Conservation (phyloP, 2,113 vertebrate species). For the Periophthalmus modestus region DNA sequence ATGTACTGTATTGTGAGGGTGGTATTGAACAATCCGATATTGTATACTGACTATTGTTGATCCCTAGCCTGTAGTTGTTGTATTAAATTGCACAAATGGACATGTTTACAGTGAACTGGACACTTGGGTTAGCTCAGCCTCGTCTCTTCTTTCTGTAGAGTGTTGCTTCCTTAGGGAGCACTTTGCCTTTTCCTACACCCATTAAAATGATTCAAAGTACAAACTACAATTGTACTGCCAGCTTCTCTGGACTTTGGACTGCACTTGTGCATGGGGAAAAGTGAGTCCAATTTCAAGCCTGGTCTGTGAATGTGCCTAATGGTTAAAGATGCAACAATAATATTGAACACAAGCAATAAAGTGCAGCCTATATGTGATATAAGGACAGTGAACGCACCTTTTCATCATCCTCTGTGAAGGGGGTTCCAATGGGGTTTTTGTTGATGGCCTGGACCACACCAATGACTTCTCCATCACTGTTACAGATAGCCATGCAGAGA, state of each 20-base stretch:
- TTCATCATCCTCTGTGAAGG: constrained; percentile 80
- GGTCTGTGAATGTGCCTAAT: constrained; percentile 18
- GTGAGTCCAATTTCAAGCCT: constrained; percentile 25
- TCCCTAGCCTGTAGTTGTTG: background rate
- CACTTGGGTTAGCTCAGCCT: constrained; percentile 10
- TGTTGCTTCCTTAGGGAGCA: constrained; percentile 41
- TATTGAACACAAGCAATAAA: constrained; percentile 15
- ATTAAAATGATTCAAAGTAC: constrained; percentile 52
- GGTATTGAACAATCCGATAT: no score
- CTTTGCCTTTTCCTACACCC: constrained; percentile 28
- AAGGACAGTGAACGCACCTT: constrained; percentile 62
- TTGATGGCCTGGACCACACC: constrained; percentile 82
- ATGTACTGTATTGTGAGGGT: no score
- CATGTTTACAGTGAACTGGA: constrained; percentile 32
- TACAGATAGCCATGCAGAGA: constrained; percentile 80
- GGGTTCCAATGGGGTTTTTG: constrained; percentile 75
- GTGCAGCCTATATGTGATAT: background rate
- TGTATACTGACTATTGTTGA: no score
- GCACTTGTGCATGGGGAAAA: constrained; percentile 4
- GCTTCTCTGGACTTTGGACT: constrained; percentile 7
- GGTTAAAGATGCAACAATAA: constrained; percentile 23
- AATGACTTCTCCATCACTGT: constrained; percentile 80
- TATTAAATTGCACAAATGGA: constrained; percentile 22
- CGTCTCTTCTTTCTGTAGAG: constrained; percentile 25
- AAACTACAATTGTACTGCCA: constrained; percentile 23